Percentiles rank a stretch among this genome's conserved stretches.
Evolutionary conservation across 2,888 invertebrate genomes (phyloP).

Genomic region (Lepidochrysops patricia): DNA sequence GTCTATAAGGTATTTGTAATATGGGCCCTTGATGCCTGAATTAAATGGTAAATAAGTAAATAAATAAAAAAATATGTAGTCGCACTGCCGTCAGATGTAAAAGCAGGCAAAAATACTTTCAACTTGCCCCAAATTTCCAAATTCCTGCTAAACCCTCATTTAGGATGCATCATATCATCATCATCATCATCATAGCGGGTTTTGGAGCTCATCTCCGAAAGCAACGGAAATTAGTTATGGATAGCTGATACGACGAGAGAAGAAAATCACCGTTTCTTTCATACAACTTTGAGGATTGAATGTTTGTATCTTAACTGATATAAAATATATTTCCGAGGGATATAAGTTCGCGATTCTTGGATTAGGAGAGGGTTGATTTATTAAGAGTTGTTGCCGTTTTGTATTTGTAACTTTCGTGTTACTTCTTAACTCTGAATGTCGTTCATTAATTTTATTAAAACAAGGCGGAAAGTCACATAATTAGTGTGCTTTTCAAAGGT

Average conservation of each 20-base stretch:
- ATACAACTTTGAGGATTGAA: neutral
- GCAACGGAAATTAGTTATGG: too few relatives aligned
- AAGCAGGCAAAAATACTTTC: too few relatives aligned
- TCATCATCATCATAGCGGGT: too few relatives aligned
- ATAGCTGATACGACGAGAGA: neutral
- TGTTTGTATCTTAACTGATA: neutral
- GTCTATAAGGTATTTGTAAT: too few relatives aligned
- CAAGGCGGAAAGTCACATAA: neutral
- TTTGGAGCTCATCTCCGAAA: too few relatives aligned
- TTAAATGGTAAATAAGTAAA: too few relatives aligned
- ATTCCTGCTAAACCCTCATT: too few relatives aligned
- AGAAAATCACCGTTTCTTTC: neutral
- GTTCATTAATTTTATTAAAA: neutral
- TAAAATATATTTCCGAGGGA: neutral
- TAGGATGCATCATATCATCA: too few relatives aligned
- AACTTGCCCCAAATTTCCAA: too few relatives aligned
- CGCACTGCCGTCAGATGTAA: too few relatives aligned
- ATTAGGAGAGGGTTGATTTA: neutral
- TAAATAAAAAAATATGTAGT: too few relatives aligned
- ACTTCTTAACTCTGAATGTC: neutral
- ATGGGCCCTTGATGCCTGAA: too few relatives aligned
- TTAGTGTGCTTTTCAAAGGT: neutral
- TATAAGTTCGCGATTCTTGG: slow-evolving; percentile 1
- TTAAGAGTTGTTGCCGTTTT: neutral
- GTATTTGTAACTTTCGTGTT: neutral